phyloP scores from a whole-genome alignment of 2,797 vertebrate species.

The Anguilla marmorata region DNA sequence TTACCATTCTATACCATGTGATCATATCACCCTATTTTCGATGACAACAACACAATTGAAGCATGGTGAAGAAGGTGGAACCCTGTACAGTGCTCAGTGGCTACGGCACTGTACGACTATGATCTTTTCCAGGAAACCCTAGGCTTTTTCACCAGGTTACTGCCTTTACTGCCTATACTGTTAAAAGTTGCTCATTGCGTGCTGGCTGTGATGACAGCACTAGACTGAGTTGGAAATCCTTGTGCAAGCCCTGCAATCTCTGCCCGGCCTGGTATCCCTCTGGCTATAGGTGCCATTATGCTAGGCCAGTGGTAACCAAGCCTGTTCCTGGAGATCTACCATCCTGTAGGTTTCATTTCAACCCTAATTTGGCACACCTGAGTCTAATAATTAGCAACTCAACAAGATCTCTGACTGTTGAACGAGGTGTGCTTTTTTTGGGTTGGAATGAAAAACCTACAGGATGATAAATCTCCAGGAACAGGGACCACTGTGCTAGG shows the following conservation, averaged over 20 bases:
- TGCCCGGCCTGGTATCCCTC: not conserved
- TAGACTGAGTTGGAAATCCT: not conserved
- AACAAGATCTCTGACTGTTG: no score
- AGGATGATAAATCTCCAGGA: no score
- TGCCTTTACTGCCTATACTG: no score
- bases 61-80: not conserved
- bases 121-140: not conserved
- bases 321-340: no score
- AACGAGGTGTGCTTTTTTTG: no score
- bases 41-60: not conserved
- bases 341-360: no score
- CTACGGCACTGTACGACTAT: not conserved
- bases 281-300: not conserved
- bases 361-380: no score
- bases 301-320: no score
- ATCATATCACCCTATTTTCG: not conserved
- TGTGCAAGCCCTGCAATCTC: not conserved
- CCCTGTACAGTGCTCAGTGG: not conserved
- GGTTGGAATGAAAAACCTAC: no score
- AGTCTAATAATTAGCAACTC: no score
- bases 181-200: not conserved
- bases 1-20: not conserved
- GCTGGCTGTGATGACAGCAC: not conserved
- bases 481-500: no score
- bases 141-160: not conserved